Evolutionary conservation across 2,113 vertebrate genomes (phyloP).

Genomic region (Rhodinocichla rosea): DNA sequence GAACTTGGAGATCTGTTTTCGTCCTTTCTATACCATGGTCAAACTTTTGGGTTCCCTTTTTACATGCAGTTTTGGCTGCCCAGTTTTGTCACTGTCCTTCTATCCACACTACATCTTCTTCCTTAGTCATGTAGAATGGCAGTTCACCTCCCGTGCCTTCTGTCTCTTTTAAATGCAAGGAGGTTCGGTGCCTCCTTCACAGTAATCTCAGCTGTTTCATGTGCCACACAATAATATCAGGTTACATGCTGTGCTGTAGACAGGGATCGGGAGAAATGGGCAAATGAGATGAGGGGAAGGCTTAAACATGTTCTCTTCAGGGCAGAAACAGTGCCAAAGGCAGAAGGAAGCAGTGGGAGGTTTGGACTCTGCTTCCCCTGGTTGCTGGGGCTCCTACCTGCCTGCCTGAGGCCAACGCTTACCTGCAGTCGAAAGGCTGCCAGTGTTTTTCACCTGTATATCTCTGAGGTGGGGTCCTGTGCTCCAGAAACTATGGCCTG

Average conservation of each 20-base stretch:
- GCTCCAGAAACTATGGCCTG: background rate
- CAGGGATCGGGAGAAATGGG: background rate
- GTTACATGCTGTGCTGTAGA: background rate
- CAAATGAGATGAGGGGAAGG: background rate
- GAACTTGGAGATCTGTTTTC: background rate
- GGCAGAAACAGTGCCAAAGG: background rate
- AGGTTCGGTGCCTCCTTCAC: background rate
- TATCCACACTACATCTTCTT: background rate
- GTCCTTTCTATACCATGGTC: background rate
- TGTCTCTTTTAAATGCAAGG: background rate
- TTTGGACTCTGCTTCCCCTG: background rate
- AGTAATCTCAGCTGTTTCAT: background rate
- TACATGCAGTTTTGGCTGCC: background rate
- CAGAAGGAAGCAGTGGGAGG: background rate
- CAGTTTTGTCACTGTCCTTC: background rate
- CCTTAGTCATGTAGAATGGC: background rate
- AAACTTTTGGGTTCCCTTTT: background rate
- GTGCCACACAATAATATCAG: background rate
- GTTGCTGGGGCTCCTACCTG: background rate
- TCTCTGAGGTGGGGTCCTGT: background rate
- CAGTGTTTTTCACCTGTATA: background rate
- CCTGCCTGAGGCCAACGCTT: accelerated
- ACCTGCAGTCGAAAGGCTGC: background rate
- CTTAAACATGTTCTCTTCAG: background rate
- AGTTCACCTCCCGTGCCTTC: background rate